Conservation (phyloP, 2,113 vertebrate genomes). For the Tringa solitaria region DNA sequence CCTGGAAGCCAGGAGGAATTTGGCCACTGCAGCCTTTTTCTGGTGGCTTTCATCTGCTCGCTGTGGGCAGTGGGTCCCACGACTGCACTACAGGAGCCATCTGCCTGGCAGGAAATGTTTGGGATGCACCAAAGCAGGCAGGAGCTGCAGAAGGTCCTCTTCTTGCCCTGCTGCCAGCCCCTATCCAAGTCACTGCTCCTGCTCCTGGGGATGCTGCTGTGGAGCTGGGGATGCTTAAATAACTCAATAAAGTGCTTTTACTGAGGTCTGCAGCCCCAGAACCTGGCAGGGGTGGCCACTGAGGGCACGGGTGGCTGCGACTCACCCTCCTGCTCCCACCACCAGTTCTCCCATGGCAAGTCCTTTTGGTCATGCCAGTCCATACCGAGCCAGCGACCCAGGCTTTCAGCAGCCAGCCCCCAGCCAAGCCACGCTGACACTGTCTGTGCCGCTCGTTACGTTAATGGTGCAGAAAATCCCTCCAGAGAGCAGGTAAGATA, state of each 20-base stretch:
- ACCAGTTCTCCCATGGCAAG: not conserved
- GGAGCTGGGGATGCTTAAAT: not conserved
- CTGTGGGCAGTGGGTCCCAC: not conserved
- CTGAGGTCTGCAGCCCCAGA: accelerated
- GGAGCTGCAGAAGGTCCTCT: not conserved
- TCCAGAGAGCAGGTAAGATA: not conserved
- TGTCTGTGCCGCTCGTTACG: not conserved
- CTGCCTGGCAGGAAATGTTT: not conserved
- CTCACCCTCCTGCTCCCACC: not conserved
- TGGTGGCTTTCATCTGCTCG: not conserved
- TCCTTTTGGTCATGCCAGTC: not conserved
- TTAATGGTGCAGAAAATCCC: not conserved
- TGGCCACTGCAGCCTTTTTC: not conserved
- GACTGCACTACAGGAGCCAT: not conserved
- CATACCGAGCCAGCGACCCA: accelerated
- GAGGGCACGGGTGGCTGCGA: accelerated
- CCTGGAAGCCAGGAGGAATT: not conserved
- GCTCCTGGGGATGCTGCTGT: not conserved
- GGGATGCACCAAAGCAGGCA: not conserved
- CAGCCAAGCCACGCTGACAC: not conserved
- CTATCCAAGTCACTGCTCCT: accelerated
- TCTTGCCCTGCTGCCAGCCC: not conserved
- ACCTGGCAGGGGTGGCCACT: not conserved
- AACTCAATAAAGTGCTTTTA: not conserved
- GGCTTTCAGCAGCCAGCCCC: not conserved